Evolutionary conservation across 1,140 invertebrate species (phyloP).

Genomic region (Diachasmimorpha longicaudata): DNA sequence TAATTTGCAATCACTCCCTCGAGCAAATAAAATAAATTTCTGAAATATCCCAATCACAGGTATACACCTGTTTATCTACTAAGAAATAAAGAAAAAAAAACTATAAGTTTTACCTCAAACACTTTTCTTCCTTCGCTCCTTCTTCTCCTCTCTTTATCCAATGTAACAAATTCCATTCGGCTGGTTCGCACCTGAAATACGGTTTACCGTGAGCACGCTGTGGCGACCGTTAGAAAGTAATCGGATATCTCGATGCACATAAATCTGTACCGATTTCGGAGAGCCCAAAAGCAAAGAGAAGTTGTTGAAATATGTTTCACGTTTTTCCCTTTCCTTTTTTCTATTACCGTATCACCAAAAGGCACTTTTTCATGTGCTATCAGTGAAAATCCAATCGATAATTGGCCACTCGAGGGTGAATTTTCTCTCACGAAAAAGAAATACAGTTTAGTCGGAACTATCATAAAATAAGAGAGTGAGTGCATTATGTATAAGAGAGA

Average conservation of each 20-base stretch:
- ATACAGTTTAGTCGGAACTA: too few species aligned
- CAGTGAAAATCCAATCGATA: background rate
- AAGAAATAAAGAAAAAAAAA: background rate
- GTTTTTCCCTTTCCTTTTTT: background rate
- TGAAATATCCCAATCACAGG: background rate
- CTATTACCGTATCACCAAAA: background rate
- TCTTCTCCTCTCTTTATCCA: background rate
- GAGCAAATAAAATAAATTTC: too few species aligned
- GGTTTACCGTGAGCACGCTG: conserved; percentile 28
- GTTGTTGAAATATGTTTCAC: background rate
- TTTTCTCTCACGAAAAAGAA: too few species aligned
- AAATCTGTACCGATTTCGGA: conserved; percentile 44
- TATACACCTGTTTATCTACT: background rate
- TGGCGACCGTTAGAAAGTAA: conserved; percentile 37
- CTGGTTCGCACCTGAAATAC: conserved; percentile 38
- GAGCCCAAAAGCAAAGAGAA: conserved; percentile 17
- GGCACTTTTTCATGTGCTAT: background rate
- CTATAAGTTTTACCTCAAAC: background rate
- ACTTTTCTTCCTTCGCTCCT: too few species aligned
- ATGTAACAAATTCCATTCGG: conserved; percentile 24
- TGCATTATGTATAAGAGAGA: too few species aligned
- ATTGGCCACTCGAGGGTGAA: background rate
- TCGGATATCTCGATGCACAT: conserved; percentile 45
- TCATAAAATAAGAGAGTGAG: too few species aligned
- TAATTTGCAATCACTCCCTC: too few species aligned